Percentiles rank a stretch among this genome's conserved stretches.
Evolutionary conservation across 2,113 vertebrate genomes (phyloP).

Genomic region (Paratilapia polleni): DNA sequence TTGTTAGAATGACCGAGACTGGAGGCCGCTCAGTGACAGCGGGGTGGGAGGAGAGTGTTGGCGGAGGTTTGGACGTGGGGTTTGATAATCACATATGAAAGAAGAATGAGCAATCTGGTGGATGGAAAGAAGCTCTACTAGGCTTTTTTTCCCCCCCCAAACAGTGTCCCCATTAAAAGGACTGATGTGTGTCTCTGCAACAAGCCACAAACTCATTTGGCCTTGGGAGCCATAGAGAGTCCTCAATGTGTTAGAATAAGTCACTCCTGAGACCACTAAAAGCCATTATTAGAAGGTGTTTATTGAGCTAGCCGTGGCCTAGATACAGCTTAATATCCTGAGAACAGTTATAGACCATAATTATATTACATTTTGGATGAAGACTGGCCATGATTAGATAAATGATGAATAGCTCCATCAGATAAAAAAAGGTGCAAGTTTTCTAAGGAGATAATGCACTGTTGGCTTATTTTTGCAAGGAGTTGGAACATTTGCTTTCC

Average conservation of each 20-base stretch:
- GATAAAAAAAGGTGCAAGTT: slow-evolving; percentile 21
- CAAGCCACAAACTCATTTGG: slow-evolving; percentile 68
- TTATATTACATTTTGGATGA: slow-evolving; percentile 74
- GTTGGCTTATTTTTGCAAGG: slow-evolving; percentile 38
- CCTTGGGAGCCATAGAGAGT: slow-evolving; percentile 67
- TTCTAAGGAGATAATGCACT: slow-evolving; percentile 27
- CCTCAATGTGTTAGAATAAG: slow-evolving; percentile 65
- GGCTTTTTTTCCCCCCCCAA: background rate
- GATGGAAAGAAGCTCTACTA: slow-evolving; percentile 50
- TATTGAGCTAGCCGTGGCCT: slow-evolving; percentile 71
- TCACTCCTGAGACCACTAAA: slow-evolving; percentile 75
- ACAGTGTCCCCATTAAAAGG: slow-evolving; percentile 67
- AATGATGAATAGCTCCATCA: slow-evolving; percentile 69
- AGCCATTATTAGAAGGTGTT: slow-evolving; percentile 79
- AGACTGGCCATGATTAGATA: slow-evolving; percentile 71
- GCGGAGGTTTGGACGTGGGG: background rate
- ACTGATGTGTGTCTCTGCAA: slow-evolving; percentile 67
- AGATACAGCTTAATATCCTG: slow-evolving; percentile 72
- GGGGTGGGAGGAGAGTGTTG: slow-evolving; percentile 33
- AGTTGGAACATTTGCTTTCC: slow-evolving; percentile 26
- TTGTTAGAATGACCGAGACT: slow-evolving; percentile 34
- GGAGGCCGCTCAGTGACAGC: slow-evolving; percentile 56
- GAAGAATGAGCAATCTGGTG: slow-evolving; percentile 40
- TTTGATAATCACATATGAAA: slow-evolving; percentile 65
- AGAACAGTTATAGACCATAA: slow-evolving; percentile 73